These are phyloP conservation scores for Hirtodrosophila alboralis DNA, from an alignment of 2,888 invertebrate genomes.

Conservation along the genomic window DNA sequence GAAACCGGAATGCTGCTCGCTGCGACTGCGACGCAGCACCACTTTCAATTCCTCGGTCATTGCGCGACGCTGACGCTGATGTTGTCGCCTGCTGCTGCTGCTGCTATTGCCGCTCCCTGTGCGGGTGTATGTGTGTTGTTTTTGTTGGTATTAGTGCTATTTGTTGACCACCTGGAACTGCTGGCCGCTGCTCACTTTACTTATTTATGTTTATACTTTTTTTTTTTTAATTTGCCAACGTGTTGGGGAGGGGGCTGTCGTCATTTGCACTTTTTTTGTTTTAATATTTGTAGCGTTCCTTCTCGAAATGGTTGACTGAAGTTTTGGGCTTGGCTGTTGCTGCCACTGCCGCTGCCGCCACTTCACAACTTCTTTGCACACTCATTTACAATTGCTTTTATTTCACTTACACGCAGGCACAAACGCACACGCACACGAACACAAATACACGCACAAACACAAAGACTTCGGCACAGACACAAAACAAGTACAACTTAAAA, in stretches of 20 bases:
- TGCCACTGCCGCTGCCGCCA: slow-evolving; percentile 48
- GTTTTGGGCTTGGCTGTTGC: slow-evolving; percentile 81
- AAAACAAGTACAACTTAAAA: slow-evolving; percentile 47
- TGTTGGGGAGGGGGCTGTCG: slow-evolving; percentile 39
- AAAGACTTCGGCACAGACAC: slow-evolving; percentile 15
- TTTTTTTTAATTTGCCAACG: slow-evolving; percentile 51
- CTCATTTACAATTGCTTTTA: slow-evolving; percentile 68
- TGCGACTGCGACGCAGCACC: slow-evolving; percentile 93
- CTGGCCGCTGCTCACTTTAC: slow-evolving; percentile 41
- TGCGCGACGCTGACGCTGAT: slow-evolving; percentile 53
- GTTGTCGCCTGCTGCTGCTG: slow-evolving; percentile 38
- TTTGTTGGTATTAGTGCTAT: slow-evolving; percentile 24
- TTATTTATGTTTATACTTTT: slow-evolving; percentile 45
- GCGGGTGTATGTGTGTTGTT: slow-evolving; percentile 39
- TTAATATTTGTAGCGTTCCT: slow-evolving; percentile 43
- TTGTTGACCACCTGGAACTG: slow-evolving; percentile 58
- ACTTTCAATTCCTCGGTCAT: slow-evolving; percentile 94
- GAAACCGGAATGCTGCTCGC: slow-evolving; percentile 92
- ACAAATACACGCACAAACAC: slow-evolving; percentile 30
- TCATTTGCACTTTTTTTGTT: slow-evolving; percentile 61
- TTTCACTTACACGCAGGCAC: slow-evolving; percentile 60
- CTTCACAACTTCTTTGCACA: slow-evolving; percentile 55
- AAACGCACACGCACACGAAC: slow-evolving; percentile 30
- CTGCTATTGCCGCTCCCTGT: slow-evolving; percentile 48
- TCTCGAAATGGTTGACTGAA: slow-evolving; percentile 75